A percentile compares a stretch with the other conserved stretches of the same genome.
Evolutionary conservation across 2,888 invertebrate species (phyloP).

Genomic region (Harpalus rufipes): DNA sequence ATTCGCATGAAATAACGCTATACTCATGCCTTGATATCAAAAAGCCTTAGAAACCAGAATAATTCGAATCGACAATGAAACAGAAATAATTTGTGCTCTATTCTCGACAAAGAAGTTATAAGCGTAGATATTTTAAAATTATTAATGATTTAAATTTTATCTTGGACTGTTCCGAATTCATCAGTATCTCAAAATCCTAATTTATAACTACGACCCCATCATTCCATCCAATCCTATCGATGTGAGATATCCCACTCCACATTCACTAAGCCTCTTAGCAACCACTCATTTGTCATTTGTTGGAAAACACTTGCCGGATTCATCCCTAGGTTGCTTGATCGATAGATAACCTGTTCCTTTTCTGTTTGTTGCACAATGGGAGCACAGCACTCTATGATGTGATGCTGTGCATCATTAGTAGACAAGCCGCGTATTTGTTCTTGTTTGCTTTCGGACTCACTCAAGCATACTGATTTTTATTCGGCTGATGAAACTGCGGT

Average conservation of each 20-base stretch:
- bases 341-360: slow-evolving; percentile 50
- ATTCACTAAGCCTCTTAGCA: slow-evolving; percentile 14
- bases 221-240: not conserved
- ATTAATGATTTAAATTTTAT: no score
- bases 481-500: slow-evolving; percentile 51
- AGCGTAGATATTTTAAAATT: no score
- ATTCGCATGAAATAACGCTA: no score
- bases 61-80: no score
- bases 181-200: no score
- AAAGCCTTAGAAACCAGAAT: no score
- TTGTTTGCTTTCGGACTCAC: slow-evolving; percentile 45
- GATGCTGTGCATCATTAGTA: slow-evolving; percentile 49
- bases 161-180: no score
- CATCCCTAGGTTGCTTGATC: slow-evolving; percentile 34
- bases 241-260: not conserved
- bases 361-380: slow-evolving; percentile 31
- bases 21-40: no score
- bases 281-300: slow-evolving; percentile 52
- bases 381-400: slow-evolving; percentile 54
- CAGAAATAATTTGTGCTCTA: no score
- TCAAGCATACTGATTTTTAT: slow-evolving; percentile 54
- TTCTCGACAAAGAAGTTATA: no score
- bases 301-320: slow-evolving; percentile 55
- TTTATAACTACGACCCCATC: no score
- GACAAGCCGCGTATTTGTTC: slow-evolving; percentile 26